A percentile compares a stretch with the other conserved stretches of the same genome.
phyloP scores from a whole-genome alignment of 2,888 invertebrate genomes.

The Aricia artaxerxes region DNA sequence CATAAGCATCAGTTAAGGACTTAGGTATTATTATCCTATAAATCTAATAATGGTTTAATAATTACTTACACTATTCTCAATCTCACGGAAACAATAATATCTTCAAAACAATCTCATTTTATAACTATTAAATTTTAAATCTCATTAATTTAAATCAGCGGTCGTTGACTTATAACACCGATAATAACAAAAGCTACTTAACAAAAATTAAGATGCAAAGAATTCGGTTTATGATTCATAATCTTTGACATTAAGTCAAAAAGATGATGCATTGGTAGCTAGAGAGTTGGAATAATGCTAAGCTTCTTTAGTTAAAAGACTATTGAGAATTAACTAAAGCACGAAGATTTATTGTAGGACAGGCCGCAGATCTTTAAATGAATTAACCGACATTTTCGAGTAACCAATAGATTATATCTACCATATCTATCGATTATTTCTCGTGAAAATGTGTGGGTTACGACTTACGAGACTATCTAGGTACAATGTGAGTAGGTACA shows the following conservation, averaged over 20 bases:
- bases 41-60: background rate
- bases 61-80: background rate
- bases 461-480: too few species aligned
- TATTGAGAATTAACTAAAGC: background rate
- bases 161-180: background rate
- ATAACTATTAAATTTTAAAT: constrained; percentile 1
- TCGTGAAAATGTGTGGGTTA: too few species aligned
- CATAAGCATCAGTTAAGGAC: too few species aligned
- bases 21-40: background rate
- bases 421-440: too few species aligned
- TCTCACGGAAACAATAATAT: constrained; percentile 4
- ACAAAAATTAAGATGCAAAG: background rate
- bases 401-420: too few species aligned
- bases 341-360: background rate
- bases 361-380: too few species aligned
- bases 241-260: background rate
- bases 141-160: background rate
- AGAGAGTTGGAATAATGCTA: background rate
- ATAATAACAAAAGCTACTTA: background rate
- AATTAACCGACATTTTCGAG: too few species aligned
- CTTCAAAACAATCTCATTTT: background rate
- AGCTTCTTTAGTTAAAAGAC: background rate
- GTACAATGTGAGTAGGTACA: too few species aligned
- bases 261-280: background rate
- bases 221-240: background rate